phyloP scores from a whole-genome alignment of 2,797 vertebrate genomes.

The Heterohyrax brucei region DNA sequence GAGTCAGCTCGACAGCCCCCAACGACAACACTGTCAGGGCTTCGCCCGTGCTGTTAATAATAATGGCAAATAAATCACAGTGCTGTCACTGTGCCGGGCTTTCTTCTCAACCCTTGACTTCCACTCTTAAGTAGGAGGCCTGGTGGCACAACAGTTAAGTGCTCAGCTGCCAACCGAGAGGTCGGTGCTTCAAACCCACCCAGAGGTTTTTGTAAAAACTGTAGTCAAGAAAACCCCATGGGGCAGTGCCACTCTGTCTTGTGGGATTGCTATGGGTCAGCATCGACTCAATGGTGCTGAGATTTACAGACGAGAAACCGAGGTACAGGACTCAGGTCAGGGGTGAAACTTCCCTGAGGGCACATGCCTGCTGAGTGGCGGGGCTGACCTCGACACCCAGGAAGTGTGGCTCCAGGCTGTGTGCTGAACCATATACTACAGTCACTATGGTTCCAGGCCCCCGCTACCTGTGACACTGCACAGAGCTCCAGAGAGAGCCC shows the following conservation, averaged over 20 bases:
- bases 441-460: neutral
- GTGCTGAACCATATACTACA: fast-evolving
- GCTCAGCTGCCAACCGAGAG: neutral
- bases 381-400: neutral
- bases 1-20: no score
- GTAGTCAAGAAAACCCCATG: no score
- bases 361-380: fast-evolving
- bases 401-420: neutral
- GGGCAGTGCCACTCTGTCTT: no score
- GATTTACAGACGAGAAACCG: neutral
- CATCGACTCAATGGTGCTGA: neutral
- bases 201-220: no score
- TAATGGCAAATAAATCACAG: neutral
- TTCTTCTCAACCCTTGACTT: neutral
- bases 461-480: neutral
- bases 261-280: no score
- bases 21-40: neutral
- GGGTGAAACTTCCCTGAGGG: neutral
- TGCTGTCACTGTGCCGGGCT: neutral
- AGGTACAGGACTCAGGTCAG: neutral
- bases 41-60: neutral
- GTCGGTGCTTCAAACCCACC: neutral
- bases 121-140: neutral
- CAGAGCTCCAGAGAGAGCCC: neutral
- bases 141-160: neutral